Base-by-base conservation (phyloP, 2,113 vertebrate species). In the Corythoichthys haematopterus region DNA sequence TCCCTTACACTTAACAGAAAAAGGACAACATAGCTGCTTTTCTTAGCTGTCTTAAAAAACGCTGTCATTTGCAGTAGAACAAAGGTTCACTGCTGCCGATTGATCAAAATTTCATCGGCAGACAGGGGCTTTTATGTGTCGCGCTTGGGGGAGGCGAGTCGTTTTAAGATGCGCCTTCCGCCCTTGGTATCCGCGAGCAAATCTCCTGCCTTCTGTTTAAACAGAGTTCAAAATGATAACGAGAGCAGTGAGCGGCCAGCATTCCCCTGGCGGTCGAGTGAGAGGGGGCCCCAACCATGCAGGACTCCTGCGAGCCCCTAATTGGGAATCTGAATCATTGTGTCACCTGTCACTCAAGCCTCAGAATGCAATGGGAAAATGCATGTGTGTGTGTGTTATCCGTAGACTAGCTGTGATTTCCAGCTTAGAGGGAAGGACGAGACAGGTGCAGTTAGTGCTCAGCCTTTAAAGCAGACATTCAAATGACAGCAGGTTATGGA, bases 161-260 rank as follows among this genome's bases (percentile, higher is more conserved):
- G 80, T 75, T 89, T 82, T 84, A 87, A 90, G 88, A 91, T 84
- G 82, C 81, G 85, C 84, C 80, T 85, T 81, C 82, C 83, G 84
- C 87, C 89, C 85, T 87, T 85, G 83, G 78, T 70, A 78, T 91
- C 91, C 87, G 75, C 60, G 72, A 86, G 83, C 88, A 84, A 78
- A 67, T 83, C 83, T 85, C 68, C 79, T 85, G 91, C 86, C 87
- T 88, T 74, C 76, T 82, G 89, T 91, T 88, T 88, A 93, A 90
- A 90, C 91, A 86, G 87, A 89, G 92, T 93, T 96, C 92, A 92
- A 91, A 92, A 94, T 95, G 93, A 93, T 95, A 95, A 94, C 93
- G 87, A 93, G 90, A 73, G 71, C 82, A 72, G 79, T 86, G 88
- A 87, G 88, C 89, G 90, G 90, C 88, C 89, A 81, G 75, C 89